Evolutionary conservation across 2,888 invertebrate genomes (phyloP).

Genomic region (Leptarthrus brevirostris): DNA sequence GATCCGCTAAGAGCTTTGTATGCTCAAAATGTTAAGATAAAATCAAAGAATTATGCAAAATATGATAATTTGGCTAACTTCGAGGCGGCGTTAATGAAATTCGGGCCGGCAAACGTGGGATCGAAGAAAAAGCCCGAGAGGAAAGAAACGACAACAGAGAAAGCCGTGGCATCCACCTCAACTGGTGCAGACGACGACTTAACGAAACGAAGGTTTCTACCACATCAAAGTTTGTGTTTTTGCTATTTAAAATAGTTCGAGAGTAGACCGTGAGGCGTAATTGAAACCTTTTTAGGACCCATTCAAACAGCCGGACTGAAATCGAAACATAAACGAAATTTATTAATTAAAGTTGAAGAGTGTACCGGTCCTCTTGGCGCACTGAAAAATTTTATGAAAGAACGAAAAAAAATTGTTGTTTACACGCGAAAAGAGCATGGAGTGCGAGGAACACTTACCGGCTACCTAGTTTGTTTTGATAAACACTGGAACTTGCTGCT

Average conservation of each 20-base stretch:
- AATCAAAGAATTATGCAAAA: slow-evolving; percentile 70
- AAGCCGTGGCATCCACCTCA: slow-evolving; percentile 5
- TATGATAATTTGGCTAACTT: slow-evolving; percentile 79
- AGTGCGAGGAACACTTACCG: slow-evolving; percentile 82
- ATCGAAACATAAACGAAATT: slow-evolving; percentile 64
- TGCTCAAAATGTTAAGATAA: slow-evolving; percentile 67
- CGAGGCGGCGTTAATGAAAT: slow-evolving; percentile 66
- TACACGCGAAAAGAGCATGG: slow-evolving; percentile 78
- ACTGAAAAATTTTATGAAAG: slow-evolving; percentile 69
- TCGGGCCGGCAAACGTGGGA: slow-evolving; percentile 56
- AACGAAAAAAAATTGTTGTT: slow-evolving; percentile 58
- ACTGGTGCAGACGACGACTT: slow-evolving; percentile 20
- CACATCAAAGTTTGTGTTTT: slow-evolving; percentile 67
- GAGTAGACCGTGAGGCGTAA: slow-evolving; percentile 12
- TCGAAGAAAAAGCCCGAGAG: neutral
- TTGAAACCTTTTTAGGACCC: slow-evolving; percentile 62
- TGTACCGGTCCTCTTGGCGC: slow-evolving; percentile 72
- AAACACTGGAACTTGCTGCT: slow-evolving; percentile 94
- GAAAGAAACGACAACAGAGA: neutral
- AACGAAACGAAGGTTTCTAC: slow-evolving; percentile 65
- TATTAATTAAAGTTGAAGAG: slow-evolving; percentile 70
- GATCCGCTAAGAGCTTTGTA: slow-evolving; percentile 79
- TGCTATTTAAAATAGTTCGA: too few relatives aligned
- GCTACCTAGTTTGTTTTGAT: slow-evolving; percentile 87
- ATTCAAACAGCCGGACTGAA: slow-evolving; percentile 56